A percentile compares a stretch with the other conserved stretches of the same genome.
These are phyloP conservation scores for Lysandra bellargus DNA, from an alignment of 2,888 invertebrate genomes.

Conservation along the genomic window DNA sequence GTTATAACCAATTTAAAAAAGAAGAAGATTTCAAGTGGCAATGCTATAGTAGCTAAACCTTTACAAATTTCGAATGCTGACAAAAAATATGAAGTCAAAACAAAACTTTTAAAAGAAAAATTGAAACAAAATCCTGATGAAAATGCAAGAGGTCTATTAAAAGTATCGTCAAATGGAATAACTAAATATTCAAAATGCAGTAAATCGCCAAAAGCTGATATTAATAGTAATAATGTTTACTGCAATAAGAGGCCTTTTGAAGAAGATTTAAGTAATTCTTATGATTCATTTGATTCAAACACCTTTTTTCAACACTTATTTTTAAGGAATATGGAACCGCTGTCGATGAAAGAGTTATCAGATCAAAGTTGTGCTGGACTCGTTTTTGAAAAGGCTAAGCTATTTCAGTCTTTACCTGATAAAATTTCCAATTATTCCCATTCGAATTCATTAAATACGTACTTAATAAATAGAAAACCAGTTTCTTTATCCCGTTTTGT, in stretches of 20 bases:
- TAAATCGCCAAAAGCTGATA: neutral
- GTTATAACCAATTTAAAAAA: constrained; percentile 67
- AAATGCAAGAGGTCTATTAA: constrained; percentile 6
- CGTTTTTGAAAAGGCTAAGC: constrained; percentile 85
- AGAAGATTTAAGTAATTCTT: constrained; percentile 76
- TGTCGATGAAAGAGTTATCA: constrained; percentile 50
- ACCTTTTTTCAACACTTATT: constrained; percentile 87
- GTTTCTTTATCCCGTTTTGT: constrained; percentile 87
- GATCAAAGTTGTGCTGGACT: constrained; percentile 72
- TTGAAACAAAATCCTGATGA: neutral
- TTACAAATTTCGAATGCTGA: neutral
- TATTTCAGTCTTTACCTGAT: constrained; percentile 81
- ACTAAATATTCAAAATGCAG: constrained; percentile 6
- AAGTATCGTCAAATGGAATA: constrained; percentile 1
- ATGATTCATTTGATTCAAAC: constrained; percentile 81
- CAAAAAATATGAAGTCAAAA: neutral
- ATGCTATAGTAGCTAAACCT: constrained; percentile 34
- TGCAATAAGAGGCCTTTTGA: neutral
- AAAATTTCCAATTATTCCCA: constrained; percentile 42
- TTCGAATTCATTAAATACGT: constrained; percentile 83
- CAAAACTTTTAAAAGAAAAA: neutral
- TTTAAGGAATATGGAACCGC: constrained; percentile 69
- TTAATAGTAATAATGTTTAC: neutral
- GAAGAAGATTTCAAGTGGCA: constrained; percentile 53
- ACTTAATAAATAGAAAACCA: constrained; percentile 84